Evolutionary conservation across 1,140 invertebrate genomes (phyloP), one percentile per base, ranked within the genome.

Genomic region (Aphidius gifuensis): DNA sequence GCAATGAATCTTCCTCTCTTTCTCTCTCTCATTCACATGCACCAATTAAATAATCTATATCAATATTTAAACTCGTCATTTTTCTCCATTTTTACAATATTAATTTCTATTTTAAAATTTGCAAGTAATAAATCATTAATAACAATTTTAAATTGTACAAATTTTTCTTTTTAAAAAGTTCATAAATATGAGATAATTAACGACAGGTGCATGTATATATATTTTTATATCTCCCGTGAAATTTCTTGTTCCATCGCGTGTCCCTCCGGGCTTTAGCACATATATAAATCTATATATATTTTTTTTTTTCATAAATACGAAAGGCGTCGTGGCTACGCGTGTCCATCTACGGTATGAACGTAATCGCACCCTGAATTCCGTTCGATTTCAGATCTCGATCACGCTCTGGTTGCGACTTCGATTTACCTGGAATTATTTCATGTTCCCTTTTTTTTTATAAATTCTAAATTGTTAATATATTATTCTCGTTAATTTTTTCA

Each of bases 101-200:
- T 16, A 16, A 16, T 16, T 16, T 16, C 16, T 16, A 16, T 16
- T 16, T 16, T 16, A 16, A 16, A 16, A 16, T 16, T 16, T 16
- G 16, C 16, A 16, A 16, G 16, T 16, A 16, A 16, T 16, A 16
- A 32, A 32, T 32, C 23, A 32, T 32, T 32, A 32, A 32, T 32
- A 32, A 32, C 23, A 32, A 32, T 32, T 32, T 32, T 32, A 32
- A 32, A 32, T 32, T 32, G 2, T 32, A 32, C 23, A 32, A 32
- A 56, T 39, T 48, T 32, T 59, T 64, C 59, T 66, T 62, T 54
- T 60, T 60, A 67, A 70, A 72, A 72, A 72, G 62, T 69, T 67
- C 66, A 69, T 69, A 70, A 70, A 70, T 67, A 67, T 65, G 48
- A 59, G 57, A 58, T 71, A 69, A 71, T 72, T 74, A 66, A 49